Percentiles rank a stretch among this genome's conserved stretches.
Conservation (phyloP, 1,140 invertebrate genomes). For the Pseudomyrmex cubaensis region DNA sequence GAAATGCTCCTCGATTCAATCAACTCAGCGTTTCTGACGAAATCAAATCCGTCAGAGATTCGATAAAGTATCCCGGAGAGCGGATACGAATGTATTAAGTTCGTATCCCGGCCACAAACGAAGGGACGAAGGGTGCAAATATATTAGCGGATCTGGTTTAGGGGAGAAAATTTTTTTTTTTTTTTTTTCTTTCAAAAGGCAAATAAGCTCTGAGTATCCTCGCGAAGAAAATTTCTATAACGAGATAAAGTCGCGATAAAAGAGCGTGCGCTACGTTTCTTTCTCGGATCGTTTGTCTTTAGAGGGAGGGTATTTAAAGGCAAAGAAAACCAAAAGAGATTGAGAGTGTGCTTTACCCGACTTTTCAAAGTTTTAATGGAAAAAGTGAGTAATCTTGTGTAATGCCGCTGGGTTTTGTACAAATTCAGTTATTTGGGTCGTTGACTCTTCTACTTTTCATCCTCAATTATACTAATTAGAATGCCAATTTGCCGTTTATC, state of each 20-base stretch:
- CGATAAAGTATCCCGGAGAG: neutral
- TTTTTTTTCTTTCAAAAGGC: constrained; percentile 3
- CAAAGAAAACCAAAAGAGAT: neutral
- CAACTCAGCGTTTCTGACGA: constrained; percentile 57
- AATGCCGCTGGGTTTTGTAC: neutral
- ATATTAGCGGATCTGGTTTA: constrained; percentile 26
- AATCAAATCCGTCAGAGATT: constrained; percentile 68
- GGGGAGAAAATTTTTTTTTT: too few species aligned
- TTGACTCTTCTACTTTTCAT: constrained; percentile 13
- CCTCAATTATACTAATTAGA: constrained; percentile 41
- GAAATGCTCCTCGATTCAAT: constrained; percentile 63
- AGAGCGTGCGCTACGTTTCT: neutral
- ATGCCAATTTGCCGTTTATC: neutral
- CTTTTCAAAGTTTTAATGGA: constrained; percentile 49
- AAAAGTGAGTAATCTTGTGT: constrained; percentile 40
- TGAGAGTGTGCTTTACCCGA: neutral
- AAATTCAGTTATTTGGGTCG: constrained; percentile 17
- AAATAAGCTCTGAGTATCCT: constrained; percentile 25
- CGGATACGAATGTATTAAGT: constrained; percentile 47
- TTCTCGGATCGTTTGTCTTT: constrained; percentile 39
- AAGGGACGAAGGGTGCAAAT: constrained; percentile 44
- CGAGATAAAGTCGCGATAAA: constrained; percentile 45
- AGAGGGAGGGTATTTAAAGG: constrained; percentile 26
- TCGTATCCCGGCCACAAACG: constrained; percentile 40
- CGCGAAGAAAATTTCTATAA: constrained; percentile 47